A percentile compares a stretch with the other conserved stretches of the same genome.
phyloP scores from a whole-genome alignment of 2,113 vertebrate species.

The Lampris megalopsis region DNA sequence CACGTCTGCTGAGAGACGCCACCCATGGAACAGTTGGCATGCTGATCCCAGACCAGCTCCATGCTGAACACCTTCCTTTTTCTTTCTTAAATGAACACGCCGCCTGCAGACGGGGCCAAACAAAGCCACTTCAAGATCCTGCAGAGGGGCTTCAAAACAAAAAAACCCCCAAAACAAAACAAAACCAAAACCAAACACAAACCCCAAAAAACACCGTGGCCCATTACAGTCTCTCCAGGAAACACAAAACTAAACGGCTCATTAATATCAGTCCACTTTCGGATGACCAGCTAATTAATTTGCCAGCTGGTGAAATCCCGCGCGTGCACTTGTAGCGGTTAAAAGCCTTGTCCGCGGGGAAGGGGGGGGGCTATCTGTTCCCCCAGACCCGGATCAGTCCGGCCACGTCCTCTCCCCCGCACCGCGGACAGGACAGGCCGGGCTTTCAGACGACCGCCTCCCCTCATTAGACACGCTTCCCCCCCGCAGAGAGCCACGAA shows the following conservation, averaged over 20 bases:
- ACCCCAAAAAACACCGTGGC: neutral
- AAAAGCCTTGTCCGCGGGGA: conserved; percentile 41
- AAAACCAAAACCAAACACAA: no score
- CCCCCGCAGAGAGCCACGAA: conserved; percentile 58
- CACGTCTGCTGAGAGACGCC: no score
- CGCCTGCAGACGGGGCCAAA: neutral
- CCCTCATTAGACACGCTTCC: conserved; percentile 65
- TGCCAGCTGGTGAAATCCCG: conserved; percentile 48
- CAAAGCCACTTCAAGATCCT: conserved; percentile 20
- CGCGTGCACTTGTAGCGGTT: conserved; percentile 29
- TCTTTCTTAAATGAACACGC: no score
- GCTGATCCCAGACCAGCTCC: no score
- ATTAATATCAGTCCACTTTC: conserved; percentile 37
- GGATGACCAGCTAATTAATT: conserved; percentile 46
- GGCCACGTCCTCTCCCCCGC: conserved; percentile 39
- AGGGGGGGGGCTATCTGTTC: conserved; percentile 61
- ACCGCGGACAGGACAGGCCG: conserved; percentile 36
- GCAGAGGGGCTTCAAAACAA: conserved; percentile 2
- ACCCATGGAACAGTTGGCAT: no score
- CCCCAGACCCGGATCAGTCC: conserved; percentile 32
- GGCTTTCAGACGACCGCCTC: conserved; percentile 56
- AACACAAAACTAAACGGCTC: conserved; percentile 40
- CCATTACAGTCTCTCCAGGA: conserved; percentile 52
- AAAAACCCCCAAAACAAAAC: no score
- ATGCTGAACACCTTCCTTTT: no score